A percentile compares a stretch with the other conserved stretches of the same genome.
phyloP scores from a whole-genome alignment of 2,888 invertebrate species.

The Chalcosyrphus nemorum region DNA sequence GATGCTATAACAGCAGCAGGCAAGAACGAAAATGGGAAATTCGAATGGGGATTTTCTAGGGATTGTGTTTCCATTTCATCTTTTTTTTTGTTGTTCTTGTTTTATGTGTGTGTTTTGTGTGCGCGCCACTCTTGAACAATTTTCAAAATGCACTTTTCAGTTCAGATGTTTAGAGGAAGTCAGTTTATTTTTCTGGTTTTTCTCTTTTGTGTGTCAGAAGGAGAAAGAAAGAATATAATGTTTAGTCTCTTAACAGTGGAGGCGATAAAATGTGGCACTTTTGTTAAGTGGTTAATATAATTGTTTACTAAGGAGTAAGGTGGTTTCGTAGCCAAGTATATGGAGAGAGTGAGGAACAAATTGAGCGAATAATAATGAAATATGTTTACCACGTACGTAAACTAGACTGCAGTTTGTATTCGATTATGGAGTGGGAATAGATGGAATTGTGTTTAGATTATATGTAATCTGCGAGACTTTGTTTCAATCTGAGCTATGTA shows the following conservation, averaged over 20 bases:
- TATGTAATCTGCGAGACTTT: too few species aligned
- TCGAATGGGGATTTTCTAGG: conserved; percentile 19
- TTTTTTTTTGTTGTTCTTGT: conserved; percentile 39
- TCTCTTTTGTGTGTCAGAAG: background rate
- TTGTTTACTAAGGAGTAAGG: background rate
- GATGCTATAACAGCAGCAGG: background rate
- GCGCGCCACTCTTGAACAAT: conserved; percentile 19
- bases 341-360: too few species aligned
- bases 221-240: background rate
- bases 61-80: conserved; percentile 60
- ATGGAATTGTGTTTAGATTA: too few species aligned
- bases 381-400: too few species aligned
- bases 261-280: conserved; percentile 18
- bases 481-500: too few species aligned
- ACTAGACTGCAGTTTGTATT: too few species aligned
- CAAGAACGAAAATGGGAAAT: background rate
- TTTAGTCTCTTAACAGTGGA: background rate
- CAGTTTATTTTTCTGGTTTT: background rate
- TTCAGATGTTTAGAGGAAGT: background rate
- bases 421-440: too few species aligned
- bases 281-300: conserved; percentile 24
- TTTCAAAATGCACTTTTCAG: conserved; percentile 49
- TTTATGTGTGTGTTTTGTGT: conserved; percentile 12
- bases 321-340: too few species aligned
- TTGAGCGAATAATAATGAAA: too few species aligned